Evolutionary conservation across 1,140 invertebrate species (phyloP).

Genomic region (Papilio polytes): DNA sequence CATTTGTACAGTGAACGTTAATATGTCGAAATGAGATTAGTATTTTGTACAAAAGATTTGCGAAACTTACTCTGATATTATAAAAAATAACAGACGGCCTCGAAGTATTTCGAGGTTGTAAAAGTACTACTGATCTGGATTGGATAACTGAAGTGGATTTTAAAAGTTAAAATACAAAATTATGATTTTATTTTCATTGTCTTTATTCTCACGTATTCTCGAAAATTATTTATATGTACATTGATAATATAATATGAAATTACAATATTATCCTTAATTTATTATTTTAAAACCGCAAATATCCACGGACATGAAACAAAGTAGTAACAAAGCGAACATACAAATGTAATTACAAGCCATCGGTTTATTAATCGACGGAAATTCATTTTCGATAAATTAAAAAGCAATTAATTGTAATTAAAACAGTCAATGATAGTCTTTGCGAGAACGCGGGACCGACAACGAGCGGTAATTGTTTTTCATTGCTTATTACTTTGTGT

Average conservation of each 20-base stretch:
- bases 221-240: no score
- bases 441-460: background rate
- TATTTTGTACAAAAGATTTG: constrained; percentile 20
- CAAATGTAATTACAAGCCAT: constrained; percentile 29
- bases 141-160: background rate
- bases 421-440: constrained; percentile 29
- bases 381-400: constrained; percentile 35
- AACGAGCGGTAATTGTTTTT: constrained; percentile 19
- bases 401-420: constrained; percentile 31
- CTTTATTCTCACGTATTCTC: no score
- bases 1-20: background rate
- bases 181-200: no score
- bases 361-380: constrained; percentile 19
- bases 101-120: background rate
- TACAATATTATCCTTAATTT: background rate
- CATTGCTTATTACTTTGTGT: background rate
- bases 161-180: no score
- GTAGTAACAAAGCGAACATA: background rate
- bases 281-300: constrained; percentile 10
- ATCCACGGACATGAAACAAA: background rate
- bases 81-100: background rate
- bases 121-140: background rate
- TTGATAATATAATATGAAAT: no score
- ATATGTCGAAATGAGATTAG: constrained; percentile 33
- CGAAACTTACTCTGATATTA: constrained; percentile 30